A percentile compares a stretch with the other conserved stretches of the same genome.
These are phyloP conservation scores for Vanacampus margaritifer DNA, from an alignment of 2,113 vertebrate species.

Conservation along the genomic window DNA sequence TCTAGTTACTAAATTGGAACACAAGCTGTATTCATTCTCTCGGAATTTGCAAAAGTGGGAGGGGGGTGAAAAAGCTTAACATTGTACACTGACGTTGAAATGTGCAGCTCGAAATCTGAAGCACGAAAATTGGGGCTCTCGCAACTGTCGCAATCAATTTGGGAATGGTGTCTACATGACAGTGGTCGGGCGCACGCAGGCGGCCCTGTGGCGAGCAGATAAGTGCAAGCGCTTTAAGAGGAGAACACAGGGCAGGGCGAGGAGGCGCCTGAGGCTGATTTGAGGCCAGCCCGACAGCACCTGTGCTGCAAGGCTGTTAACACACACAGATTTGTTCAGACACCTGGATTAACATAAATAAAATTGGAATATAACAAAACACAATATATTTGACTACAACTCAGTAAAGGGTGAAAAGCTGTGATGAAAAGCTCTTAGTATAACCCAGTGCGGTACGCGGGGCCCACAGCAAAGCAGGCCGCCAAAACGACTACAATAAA, in stretches of 20 bases:
- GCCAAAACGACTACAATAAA: slow-evolving; percentile 3
- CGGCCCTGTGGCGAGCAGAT: slow-evolving; percentile 69
- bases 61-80: slow-evolving; percentile 37
- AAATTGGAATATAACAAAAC: background rate
- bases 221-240: slow-evolving; percentile 74
- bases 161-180: slow-evolving; percentile 60
- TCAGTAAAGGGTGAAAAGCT: background rate
- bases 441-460: background rate
- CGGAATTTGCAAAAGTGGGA: slow-evolving; percentile 44
- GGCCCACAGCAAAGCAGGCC: background rate
- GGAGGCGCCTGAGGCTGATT: slow-evolving; percentile 61
- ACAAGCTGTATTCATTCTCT: slow-evolving; percentile 59
- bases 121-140: slow-evolving; percentile 54
- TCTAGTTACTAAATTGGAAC: slow-evolving; percentile 64
- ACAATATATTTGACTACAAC: background rate
- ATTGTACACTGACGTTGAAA: slow-evolving; percentile 49
- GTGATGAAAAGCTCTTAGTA: background rate
- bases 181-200: slow-evolving; percentile 50
- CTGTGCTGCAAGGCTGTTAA: slow-evolving; percentile 51
- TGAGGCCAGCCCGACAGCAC: slow-evolving; percentile 56
- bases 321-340: slow-evolving; percentile 61
- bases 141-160: slow-evolving; percentile 72
- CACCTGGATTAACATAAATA: background rate
- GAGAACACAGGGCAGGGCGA: slow-evolving; percentile 54
- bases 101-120: slow-evolving; percentile 44